phyloP scores from a whole-genome alignment of 1,140 invertebrate species.

The Anagrus nilaparvatae region DNA sequence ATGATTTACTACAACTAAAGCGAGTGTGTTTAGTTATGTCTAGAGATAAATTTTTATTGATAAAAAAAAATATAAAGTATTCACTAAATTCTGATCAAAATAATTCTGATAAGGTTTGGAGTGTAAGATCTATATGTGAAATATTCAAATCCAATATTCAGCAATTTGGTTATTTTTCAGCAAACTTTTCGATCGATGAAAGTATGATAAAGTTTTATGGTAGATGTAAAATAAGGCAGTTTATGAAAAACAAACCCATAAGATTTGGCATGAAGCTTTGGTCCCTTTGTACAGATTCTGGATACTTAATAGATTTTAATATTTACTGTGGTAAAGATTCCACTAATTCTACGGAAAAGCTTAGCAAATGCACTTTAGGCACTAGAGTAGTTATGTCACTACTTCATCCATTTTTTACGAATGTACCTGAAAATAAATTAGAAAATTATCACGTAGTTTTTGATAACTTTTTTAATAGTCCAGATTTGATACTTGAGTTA shows the following conservation, averaged over 20 bases:
- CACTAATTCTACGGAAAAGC: too few relatives aligned
- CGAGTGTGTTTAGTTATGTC: background rate
- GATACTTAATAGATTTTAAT: background rate
- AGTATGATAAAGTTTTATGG: background rate
- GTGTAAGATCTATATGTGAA: background rate
- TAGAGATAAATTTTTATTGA: conserved; percentile 9
- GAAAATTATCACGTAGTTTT: too few relatives aligned
- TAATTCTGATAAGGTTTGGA: conserved; percentile 1
- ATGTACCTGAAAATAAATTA: too few relatives aligned
- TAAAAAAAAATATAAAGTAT: conserved; percentile 12
- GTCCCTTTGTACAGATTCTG: background rate
- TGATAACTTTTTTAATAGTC: too few relatives aligned
- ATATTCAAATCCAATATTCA: conserved; percentile 3
- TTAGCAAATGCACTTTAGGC: too few relatives aligned
- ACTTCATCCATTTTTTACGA: too few relatives aligned
- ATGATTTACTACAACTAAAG: conserved; percentile 3
- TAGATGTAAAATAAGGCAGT: background rate
- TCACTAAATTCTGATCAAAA: background rate
- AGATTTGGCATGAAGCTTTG: background rate
- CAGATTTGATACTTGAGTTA: too few relatives aligned
- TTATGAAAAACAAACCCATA: conserved; percentile 1
- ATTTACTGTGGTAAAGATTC: conserved; percentile 5
- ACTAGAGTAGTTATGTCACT: too few relatives aligned
- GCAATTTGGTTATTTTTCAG: background rate
- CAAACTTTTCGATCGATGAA: background rate